Evolutionary conservation across 2,888 invertebrate genomes (phyloP).

Genomic region (Xylophagus ater): DNA sequence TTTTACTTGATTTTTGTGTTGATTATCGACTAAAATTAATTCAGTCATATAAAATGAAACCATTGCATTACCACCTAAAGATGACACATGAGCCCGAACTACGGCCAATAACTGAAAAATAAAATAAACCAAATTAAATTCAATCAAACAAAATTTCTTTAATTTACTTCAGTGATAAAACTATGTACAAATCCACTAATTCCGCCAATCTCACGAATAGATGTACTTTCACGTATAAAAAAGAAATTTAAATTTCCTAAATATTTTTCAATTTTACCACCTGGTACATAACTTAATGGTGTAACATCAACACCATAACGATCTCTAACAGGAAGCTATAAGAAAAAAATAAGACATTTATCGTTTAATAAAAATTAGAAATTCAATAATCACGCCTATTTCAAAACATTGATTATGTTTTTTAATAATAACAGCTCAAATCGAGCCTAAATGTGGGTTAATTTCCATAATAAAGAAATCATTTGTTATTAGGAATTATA

Average conservation of each 20-base stretch:
- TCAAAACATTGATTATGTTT: no score
- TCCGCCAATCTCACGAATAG: constrained; percentile 83
- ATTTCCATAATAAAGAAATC: background rate
- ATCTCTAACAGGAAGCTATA: constrained; percentile 33
- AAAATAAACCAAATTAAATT: background rate
- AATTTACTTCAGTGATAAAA: constrained; percentile 70
- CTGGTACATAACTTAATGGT: constrained; percentile 67
- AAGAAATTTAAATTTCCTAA: constrained; percentile 87
- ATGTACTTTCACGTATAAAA: constrained; percentile 89
- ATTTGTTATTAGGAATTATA: no score
- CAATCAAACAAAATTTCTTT: background rate
- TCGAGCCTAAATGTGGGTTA: background rate
- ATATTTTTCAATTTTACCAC: constrained; percentile 66
- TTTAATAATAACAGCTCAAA: no score
- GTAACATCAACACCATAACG: constrained; percentile 64
- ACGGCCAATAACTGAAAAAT: constrained; percentile 61
- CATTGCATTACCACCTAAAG: constrained; percentile 90
- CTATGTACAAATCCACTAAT: constrained; percentile 90
- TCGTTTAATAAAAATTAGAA: background rate
- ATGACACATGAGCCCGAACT: constrained; percentile 83
- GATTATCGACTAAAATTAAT: constrained; percentile 80
- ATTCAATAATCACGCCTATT: background rate
- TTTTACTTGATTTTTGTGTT: constrained; percentile 89
- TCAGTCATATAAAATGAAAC: constrained; percentile 89
- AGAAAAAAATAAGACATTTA: constrained; percentile 6